Conservation (phyloP, 1,140 invertebrate genomes). For the Euborellia annulipes region DNA sequence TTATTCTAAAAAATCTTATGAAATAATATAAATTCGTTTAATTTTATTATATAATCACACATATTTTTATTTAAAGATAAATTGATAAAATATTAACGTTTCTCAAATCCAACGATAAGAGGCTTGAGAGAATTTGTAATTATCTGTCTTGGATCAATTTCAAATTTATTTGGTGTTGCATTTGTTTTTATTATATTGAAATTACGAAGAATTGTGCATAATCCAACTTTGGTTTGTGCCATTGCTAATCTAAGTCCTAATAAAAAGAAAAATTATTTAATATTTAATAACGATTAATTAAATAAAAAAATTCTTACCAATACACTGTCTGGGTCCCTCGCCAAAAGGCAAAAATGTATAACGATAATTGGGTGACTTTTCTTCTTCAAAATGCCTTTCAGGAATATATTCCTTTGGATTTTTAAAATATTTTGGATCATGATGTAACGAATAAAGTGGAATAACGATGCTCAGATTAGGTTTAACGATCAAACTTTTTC, state of each 20-base stretch:
- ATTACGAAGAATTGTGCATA: slow-evolving; percentile 30
- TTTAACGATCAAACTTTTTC: slow-evolving; percentile 6
- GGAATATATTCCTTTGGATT: slow-evolving; percentile 21
- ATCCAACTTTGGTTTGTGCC: slow-evolving; percentile 34
- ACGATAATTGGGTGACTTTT: slow-evolving; percentile 2
- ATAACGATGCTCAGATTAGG: slow-evolving; percentile 20
- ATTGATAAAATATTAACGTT: no score
- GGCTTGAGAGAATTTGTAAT: no score
- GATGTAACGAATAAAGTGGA: slow-evolving; percentile 23
- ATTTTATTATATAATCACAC: no score
- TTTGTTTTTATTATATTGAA: slow-evolving; percentile 22
- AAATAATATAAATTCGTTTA: no score
- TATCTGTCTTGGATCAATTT: no score
- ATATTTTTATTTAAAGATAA: no score
- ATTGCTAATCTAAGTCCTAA: slow-evolving; percentile 29
- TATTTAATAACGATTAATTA: not conserved
- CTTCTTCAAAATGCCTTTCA: slow-evolving; percentile 18
- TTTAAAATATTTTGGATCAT: slow-evolving; percentile 16
- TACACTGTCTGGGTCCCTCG: no score
- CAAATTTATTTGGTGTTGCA: no score
- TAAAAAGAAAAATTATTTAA: slow-evolving; percentile 6
- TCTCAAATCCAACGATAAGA: no score
- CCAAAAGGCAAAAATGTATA: no score
- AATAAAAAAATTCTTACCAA: no score
- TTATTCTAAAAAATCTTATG: no score